These are phyloP conservation scores for Myotis vivesi DNA, from an alignment of 2,797 vertebrate genomes.

Conservation along the genomic window DNA sequence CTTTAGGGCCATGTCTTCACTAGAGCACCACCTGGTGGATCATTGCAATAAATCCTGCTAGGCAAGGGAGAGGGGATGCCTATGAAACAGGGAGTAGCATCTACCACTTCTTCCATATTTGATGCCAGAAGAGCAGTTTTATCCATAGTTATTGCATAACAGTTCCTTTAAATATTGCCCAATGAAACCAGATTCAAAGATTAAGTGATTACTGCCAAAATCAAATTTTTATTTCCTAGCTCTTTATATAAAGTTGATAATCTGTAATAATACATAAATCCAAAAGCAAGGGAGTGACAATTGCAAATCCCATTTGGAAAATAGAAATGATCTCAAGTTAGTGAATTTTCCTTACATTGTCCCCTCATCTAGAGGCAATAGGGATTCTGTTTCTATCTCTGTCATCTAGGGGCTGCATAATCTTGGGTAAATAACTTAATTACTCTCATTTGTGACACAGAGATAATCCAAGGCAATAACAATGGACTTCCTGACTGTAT, in stretches of 20 bases:
- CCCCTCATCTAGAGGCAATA: background rate
- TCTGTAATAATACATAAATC: background rate
- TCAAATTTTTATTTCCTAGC: background rate
- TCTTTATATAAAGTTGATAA: background rate
- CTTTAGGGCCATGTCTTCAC: conserved; percentile 51
- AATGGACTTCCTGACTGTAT: background rate
- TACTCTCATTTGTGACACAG: conserved; percentile 9
- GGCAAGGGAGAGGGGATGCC: background rate
- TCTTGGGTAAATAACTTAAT: conserved; percentile 29
- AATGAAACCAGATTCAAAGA: conserved; percentile 13
- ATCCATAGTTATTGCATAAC: background rate
- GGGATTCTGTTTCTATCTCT: background rate
- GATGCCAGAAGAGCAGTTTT: conserved; percentile 22
- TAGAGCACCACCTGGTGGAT: conserved; percentile 76
- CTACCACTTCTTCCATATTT: background rate
- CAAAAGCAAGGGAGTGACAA: background rate
- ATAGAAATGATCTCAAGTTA: background rate
- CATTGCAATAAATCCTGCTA: background rate
- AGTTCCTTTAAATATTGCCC: conserved; percentile 1
- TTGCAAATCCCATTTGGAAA: background rate
- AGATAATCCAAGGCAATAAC: background rate
- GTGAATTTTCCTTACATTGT: background rate
- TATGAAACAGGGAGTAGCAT: background rate
- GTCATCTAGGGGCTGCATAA: background rate
- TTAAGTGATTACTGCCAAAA: background rate